Evolutionary conservation across 2,888 invertebrate genomes (phyloP), one percentile per base, ranked within the genome.

Genomic region (Pollenia labialis): DNA sequence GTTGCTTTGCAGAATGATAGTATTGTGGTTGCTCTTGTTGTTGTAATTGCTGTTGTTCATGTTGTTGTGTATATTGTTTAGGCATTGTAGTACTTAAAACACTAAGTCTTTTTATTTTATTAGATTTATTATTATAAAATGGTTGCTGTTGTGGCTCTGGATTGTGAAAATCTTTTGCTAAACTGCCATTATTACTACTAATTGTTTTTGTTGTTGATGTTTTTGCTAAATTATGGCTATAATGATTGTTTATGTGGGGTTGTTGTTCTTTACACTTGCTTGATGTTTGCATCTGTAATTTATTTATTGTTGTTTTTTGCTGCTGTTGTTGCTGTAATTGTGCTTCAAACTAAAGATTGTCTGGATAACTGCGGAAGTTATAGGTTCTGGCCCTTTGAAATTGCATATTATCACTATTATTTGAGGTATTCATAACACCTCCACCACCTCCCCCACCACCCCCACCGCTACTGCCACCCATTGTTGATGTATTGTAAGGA

Each of bases 351-450:
- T 92, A 92, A 90, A 92, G 92, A 89, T 92, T 92, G 87, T 92
- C 92, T 69, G 93, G 93, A 89, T 93, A 92, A 83, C 93, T 92
- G 83, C 93, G 93, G 89, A 92, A 92, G 88, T 92, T 92, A 82
- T 92, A 92, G 88, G 93, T 92, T 91, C 92, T 91, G 85, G 92
- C 91, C 79, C 93, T 92, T 85, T 93, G 92, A 79, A 92, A 92
- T 74, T 91, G 90, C 90, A 91, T 90, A 60, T 90, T 89, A 86
- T 92, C 92, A 50, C 84, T 81, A 74, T 84, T 87, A 52, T 87
- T 84, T 74, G 83, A 80, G 40, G 72, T 77, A 77, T 87, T 87
- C 77, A 91, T 89, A 12, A 91, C 88, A 71, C 88, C 90, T 7
- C 80, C 85, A 46, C 72, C 72, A 14, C 58, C 75, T 4, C 62